Evolutionary conservation across 2,888 invertebrate species (phyloP), one percentile per base, ranked within the genome.

Genomic region (Harpalus rubripes): DNA sequence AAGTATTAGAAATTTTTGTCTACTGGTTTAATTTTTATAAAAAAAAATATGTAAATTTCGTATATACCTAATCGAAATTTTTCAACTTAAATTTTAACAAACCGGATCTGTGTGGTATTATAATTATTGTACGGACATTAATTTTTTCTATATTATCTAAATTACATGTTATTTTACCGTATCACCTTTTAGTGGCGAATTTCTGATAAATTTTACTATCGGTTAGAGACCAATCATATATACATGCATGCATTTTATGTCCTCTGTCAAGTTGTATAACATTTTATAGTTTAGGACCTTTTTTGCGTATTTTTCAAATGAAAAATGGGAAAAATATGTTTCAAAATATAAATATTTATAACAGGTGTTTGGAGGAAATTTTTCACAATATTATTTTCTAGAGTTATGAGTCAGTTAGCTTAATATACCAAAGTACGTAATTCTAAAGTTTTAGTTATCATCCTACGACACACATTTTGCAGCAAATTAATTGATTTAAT

Each of bases 161-260:
- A 68, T 52, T 52, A 4, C 44, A 52, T 52, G 44, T 52, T 22
- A 12, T 63, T 26, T 26, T 10, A 10, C 18, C 26, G 26, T 63
- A 18, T 63, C 63, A 63, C 6, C 63, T 63, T 63, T 63, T 63
- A 22, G 7, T 12, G 5, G 63, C 22, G 12, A 12, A 22, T 7
- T 26, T 26, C 32, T 68, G 68, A 68, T 68, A 68, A 68, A 68
- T 39, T 68, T 68, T 68, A 68, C n/a, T 68, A 39, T 68, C n/a
- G 39, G 32, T 39, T 68, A 39, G 10, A 15, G 12, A 7, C 32
- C 39, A 39, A 68, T 68, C 39, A 68, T 68, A 32, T 39, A 68
- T 32, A 26, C n/a, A n/a, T 65, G 10, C 44, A 2, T 65, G 22
- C 22, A 65, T 68, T 68, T 68, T 68, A 68, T 68, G 68, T 32